Conservation (phyloP, 2,113 vertebrate genomes). For the Pteronura brasiliensis region DNA sequence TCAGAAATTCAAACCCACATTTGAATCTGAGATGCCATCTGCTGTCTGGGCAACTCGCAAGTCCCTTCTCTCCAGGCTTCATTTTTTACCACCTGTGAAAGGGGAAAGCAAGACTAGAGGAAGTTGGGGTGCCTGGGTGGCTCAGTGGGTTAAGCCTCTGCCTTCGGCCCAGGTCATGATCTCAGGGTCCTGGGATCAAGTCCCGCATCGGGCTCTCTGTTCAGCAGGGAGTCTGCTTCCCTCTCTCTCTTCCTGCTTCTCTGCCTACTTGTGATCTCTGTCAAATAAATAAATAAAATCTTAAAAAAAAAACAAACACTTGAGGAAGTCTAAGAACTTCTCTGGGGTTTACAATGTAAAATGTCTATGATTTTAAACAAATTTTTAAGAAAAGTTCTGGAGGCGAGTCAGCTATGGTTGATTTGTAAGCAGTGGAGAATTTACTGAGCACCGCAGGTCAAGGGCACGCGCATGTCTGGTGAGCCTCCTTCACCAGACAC, state of each 20-base stretch:
- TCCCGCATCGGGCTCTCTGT: too few relatives aligned
- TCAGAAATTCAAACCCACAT: background rate
- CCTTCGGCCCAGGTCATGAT: too few relatives aligned
- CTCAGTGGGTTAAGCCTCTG: too few relatives aligned
- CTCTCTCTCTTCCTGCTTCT: too few relatives aligned
- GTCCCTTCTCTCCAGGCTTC: background rate
- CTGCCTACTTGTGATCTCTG: too few relatives aligned
- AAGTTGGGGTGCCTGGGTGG: background rate
- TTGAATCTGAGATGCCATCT: background rate
- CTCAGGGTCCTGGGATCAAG: too few relatives aligned
- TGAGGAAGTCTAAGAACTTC: background rate
- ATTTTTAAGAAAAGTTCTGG: background rate
- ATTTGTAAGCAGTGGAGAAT: background rate
- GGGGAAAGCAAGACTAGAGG: background rate
- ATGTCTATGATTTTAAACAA: background rate
- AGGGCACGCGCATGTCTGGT: background rate
- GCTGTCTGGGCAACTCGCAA: background rate
- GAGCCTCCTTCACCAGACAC: background rate
- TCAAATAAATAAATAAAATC: too few relatives aligned
- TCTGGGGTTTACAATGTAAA: background rate
- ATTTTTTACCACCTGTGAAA: background rate
- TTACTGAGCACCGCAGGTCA: background rate
- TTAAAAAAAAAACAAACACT: too few relatives aligned
- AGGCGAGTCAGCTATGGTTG: background rate
- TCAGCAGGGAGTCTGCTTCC: too few relatives aligned